Evolutionary conservation across 2,113 vertebrate species (phyloP).

Genomic region (Fregetta grallaria): DNA sequence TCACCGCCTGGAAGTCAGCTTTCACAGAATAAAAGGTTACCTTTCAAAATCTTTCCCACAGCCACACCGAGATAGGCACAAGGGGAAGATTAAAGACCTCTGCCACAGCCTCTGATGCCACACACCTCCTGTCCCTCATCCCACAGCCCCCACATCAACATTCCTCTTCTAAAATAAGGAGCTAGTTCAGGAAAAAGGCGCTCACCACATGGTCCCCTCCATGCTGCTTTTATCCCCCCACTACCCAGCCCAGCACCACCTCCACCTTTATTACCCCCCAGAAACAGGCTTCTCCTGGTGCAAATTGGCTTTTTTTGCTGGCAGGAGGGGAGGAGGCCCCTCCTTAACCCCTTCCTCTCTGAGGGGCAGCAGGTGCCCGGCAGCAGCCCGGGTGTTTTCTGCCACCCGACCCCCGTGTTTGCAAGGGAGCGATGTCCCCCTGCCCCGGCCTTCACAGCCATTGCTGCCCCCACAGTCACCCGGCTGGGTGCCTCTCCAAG

Average conservation of each 20-base stretch:
- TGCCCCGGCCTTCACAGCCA: rapidly evolving
- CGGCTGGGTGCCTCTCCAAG: neutral
- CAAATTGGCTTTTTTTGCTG: too few species aligned
- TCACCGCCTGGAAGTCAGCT: neutral
- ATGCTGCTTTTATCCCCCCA: rapidly evolving
- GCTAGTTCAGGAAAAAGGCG: neutral
- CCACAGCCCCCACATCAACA: rapidly evolving
- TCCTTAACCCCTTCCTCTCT: too few species aligned
- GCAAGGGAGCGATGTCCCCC: too few species aligned
- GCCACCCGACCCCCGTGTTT: rapidly evolving
- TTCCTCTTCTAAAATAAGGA: rapidly evolving
- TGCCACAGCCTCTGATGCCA: neutral
- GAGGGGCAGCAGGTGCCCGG: neutral
- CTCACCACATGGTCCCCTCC: neutral
- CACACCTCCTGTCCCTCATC: rapidly evolving
- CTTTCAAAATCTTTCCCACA: neutral
- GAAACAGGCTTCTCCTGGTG: neutral
- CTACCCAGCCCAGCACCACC: rapidly evolving
- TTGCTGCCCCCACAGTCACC: neutral
- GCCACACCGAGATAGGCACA: too few species aligned
- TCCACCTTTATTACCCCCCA: too few species aligned
- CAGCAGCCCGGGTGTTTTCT: too few species aligned
- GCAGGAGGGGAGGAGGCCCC: neutral
- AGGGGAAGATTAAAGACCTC: neutral
- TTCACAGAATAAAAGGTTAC: neutral